phyloP scores from a whole-genome alignment of 2,888 invertebrate species.

The Mystacides longicornis region DNA sequence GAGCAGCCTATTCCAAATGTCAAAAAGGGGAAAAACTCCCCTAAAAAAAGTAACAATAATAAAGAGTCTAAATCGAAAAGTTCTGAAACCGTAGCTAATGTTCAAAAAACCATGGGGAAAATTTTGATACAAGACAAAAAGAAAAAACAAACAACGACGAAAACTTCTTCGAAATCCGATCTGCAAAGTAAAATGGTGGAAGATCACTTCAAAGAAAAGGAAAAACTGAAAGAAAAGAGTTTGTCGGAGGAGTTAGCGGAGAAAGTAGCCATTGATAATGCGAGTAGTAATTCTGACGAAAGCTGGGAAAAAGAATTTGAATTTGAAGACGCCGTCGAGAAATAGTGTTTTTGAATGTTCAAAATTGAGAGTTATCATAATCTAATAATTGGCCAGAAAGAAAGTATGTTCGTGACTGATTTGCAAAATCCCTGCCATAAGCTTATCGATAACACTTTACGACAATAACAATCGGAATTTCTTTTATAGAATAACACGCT shows the following conservation, averaged over 20 bases:
- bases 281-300: slow-evolving; percentile 48
- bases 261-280: slow-evolving; percentile 36
- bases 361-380: too few relatives aligned
- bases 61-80: slow-evolving; percentile 17
- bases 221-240: slow-evolving; percentile 25
- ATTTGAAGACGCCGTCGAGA: slow-evolving; percentile 39
- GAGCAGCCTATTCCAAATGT: not conserved
- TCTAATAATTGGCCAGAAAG: too few relatives aligned
- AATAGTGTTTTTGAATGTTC: too few relatives aligned
- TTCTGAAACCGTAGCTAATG: slow-evolving; percentile 18
- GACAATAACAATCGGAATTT: too few relatives aligned
- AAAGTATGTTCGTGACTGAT: too few relatives aligned
- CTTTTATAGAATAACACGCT: too few relatives aligned
- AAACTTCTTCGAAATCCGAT: slow-evolving; percentile 32
- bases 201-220: slow-evolving; percentile 45
- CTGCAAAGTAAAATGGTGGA: slow-evolving; percentile 47
- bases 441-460: too few relatives aligned
- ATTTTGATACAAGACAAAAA: slow-evolving; percentile 5
- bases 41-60: slow-evolving; percentile 7
- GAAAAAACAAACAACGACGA: not conserved
- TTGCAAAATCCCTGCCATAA: too few relatives aligned
- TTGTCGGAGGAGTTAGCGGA: slow-evolving; percentile 25
- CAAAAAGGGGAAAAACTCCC: not conserved
- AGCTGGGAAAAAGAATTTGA: slow-evolving; percentile 59
- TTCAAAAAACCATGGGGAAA: slow-evolving; percentile 12